These are phyloP conservation scores for Heliconius nattereri DNA, from an alignment of 1,140 invertebrate species.

Conservation along the genomic window DNA sequence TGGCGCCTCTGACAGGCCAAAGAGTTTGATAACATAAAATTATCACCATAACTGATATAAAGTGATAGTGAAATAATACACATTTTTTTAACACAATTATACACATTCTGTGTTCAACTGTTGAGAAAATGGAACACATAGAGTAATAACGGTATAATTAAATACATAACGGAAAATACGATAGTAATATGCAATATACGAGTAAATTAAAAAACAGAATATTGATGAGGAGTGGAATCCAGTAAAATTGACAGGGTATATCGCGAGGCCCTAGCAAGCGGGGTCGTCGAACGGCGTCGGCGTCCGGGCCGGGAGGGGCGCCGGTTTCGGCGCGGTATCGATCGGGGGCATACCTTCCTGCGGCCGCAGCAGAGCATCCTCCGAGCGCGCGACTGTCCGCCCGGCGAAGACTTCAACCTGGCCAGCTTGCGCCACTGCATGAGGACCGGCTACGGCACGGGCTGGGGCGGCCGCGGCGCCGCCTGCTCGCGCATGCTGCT, in stretches of 20 bases:
- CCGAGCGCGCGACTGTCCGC: constrained; percentile 87
- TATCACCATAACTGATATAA: background rate
- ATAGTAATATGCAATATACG: background rate
- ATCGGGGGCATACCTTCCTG: constrained; percentile 86
- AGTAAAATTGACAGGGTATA: constrained; percentile 53
- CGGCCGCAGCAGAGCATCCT: constrained; percentile 93
- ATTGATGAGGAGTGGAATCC: constrained; percentile 32
- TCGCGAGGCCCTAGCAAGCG: constrained; percentile 64
- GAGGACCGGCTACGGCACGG: constrained; percentile 71
- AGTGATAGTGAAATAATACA: background rate
- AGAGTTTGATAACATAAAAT: background rate
- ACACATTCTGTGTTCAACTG: background rate
- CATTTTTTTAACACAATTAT: background rate
- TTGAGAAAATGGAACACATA: background rate
- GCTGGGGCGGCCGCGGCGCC: constrained; percentile 70
- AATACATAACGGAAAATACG: background rate
- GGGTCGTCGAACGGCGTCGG: constrained; percentile 77
- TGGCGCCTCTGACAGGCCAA: background rate
- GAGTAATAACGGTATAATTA: background rate
- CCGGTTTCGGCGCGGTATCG: constrained; percentile 75
- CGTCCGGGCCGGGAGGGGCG: constrained; percentile 75
- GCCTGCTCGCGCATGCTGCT: constrained; percentile 43
- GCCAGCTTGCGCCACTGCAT: constrained; percentile 89
- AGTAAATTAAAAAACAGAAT: background rate
- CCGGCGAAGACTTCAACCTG: constrained; percentile 86